Evolutionary conservation across 2,113 vertebrate species (phyloP), one percentile per base, ranked within the genome.

Genomic region (Solea solea): DNA sequence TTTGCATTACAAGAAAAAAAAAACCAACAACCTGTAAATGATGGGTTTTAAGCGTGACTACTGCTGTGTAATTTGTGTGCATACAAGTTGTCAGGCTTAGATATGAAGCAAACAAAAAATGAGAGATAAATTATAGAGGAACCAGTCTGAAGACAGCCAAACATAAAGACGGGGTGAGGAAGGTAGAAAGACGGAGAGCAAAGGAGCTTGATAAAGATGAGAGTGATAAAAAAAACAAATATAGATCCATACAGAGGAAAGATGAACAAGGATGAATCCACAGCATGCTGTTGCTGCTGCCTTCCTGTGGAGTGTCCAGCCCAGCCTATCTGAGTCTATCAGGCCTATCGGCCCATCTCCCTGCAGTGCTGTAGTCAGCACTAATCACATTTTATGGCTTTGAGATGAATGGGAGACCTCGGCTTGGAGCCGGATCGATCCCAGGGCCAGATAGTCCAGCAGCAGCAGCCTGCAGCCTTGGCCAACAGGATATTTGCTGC

Each of bases 401-500:
- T 86, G 94, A 94, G 94, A 96, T 95, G 93, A 96, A 96, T 95
- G 94, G 93, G 95, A 95, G 95, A 92, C 90, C 94, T 92, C 93
- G 84, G 94, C 92, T 93, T 91, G 93, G 92, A 95, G 93, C 93
- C 89, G 92, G 90, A 95, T 94, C 95, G 96, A 97, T 97, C 78
- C 88, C 88, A 86, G 90, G 82, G 88, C 89, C 93, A 96, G 97
- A 98, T 97, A 97, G 69, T 90, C 81, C 84, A 81, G 85, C 82
- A 83, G 71, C 62, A 74, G 81, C 85, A 83, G 86, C 79, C 83
- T 85, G 76, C 81, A 72, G 75, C 66, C 91, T 74, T 86, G 87
- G 89, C 92, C 94, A 94, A 96, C 96, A 97, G 97, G 96, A 99
- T 98, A 97, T 98, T 98, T 97, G 96, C 96, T 97, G 96, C 93